A percentile compares a stretch with the other conserved stretches of the same genome.
phyloP scores from a whole-genome alignment of 1,140 invertebrate genomes.

The Antheraea mylitta region DNA sequence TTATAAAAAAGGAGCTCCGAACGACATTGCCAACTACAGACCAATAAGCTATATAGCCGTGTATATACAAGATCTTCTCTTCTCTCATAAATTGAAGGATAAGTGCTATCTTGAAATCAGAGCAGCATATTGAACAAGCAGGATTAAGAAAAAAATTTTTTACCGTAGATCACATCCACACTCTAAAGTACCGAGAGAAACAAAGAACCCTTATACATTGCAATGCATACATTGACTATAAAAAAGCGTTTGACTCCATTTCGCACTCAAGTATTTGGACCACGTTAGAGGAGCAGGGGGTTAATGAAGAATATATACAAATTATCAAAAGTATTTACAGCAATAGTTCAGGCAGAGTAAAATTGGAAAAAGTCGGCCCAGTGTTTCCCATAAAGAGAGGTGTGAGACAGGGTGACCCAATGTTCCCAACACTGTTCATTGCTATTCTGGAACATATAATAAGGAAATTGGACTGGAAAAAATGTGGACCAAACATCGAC shows the following conservation, averaged over 20 bases:
- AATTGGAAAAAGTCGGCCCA: no score
- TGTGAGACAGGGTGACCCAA: neutral
- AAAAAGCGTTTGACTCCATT: no score
- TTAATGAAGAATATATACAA: no score
- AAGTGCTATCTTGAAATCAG: neutral
- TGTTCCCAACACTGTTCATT: conserved; percentile 9
- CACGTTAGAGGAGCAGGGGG: no score
- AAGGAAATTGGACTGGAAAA: neutral
- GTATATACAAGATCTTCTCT: conserved; percentile 8
- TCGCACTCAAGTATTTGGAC: no score
- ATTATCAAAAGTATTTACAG: no score
- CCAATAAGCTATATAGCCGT: conserved; percentile 7
- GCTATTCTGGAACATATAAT: conserved; percentile 9
- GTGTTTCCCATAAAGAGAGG: no score
- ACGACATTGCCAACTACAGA: conserved; percentile 9
- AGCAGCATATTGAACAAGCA: conserved; percentile 1
- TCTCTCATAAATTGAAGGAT: conserved; percentile 5
- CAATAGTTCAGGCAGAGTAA: no score
- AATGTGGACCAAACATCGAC: conserved; percentile 7
- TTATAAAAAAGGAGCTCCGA: conserved; percentile 10
- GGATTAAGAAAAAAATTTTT: neutral
- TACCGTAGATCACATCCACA: conserved; percentile 2
- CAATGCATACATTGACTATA: neutral
- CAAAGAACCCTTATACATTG: conserved; percentile 5
- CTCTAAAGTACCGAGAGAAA: conserved; percentile 5